Base-by-base conservation (phyloP, 2,888 invertebrate species). In the Campoplex capitator region DNA sequence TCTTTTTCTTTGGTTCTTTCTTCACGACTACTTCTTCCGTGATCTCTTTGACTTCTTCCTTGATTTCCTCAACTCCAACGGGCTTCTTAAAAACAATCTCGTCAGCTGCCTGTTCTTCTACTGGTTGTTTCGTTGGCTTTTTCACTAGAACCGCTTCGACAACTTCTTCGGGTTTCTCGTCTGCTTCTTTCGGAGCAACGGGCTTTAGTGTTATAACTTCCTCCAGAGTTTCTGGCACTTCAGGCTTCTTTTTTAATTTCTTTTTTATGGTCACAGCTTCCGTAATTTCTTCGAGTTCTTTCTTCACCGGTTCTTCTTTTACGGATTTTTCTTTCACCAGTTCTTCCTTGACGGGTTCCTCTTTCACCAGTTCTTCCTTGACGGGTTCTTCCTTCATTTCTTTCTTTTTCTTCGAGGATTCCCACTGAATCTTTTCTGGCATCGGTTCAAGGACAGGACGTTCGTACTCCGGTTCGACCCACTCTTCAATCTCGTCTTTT, bases 41-140 rank as follows among this genome's bases (percentile, higher is more conserved):
- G 6, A 88, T 86, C 83, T 92, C 92, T 73, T 91, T 90, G 13
- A 89, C 89, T 32, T 91, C 90, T n/a, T 23, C 23, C 23, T 89
- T 90, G 6, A 89, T 81, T 75, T 90, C 89, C 73, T 91, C 90
- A 13, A 89, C 76, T 81, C 90, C 90, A 78, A 90, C 88, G 23
- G 91, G 87, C 93, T 92, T 93, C 92, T 95, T 89, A 90, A 92
- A 89, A 83, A 94, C 90, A 70, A 95, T 90, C 87, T 95, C 95
- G 88, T 95, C 95, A 38, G 92, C 93, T 76, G 94, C 95, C 88
- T 95, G 93, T 79, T 92, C 92, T 62, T 84, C 78, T 56, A 88
- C 85, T 70, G 83, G 87, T 62, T 89, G 87, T 45, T 88, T 88
- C 83, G 89, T 83, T 38, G 91, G 89, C 56, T 89, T 91, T 70